Percentiles rank a stretch among this genome's conserved stretches.
Conservation (phyloP, 2,113 vertebrate species). For the Myotis brandtii region DNA sequence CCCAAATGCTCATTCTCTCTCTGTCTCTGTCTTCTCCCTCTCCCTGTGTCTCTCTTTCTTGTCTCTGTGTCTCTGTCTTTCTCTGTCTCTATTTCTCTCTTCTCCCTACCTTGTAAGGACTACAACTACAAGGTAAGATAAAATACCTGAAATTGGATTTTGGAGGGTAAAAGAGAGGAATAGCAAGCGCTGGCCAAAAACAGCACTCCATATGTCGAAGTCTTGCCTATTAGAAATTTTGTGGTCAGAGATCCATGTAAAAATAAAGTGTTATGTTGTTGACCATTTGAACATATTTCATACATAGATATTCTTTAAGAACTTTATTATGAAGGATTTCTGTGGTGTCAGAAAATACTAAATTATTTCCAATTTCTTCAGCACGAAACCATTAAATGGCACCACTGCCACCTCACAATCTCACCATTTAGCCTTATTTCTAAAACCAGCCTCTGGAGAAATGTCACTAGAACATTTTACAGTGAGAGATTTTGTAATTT, state of each 20-base stretch:
- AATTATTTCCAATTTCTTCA: conserved; percentile 29
- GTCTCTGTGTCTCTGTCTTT: not conserved
- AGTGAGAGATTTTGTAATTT: not conserved
- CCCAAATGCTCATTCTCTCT: not conserved
- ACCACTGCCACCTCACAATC: not conserved
- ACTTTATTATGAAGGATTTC: not conserved
- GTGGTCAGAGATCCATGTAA: not conserved
- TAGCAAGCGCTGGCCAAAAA: not conserved
- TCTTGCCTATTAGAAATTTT: not conserved
- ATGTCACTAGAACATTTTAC: not conserved
- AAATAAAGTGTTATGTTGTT: not conserved
- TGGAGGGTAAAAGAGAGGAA: not conserved
- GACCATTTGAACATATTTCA: not conserved
- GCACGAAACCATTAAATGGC: not conserved
- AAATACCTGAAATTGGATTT: not conserved
- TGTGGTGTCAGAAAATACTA: not conserved
- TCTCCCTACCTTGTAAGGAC: not conserved
- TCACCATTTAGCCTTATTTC: not conserved
- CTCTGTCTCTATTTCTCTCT: not conserved
- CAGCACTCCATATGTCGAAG: not conserved
- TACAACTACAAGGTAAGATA: not conserved
- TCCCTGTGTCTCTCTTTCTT: not conserved
- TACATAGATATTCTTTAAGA: not conserved
- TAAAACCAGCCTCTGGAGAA: not conserved
- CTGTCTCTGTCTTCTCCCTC: not conserved